Evolutionary conservation across 2,113 vertebrate genomes (phyloP).

Genomic region (Ornithorhynchus anatinus): DNA sequence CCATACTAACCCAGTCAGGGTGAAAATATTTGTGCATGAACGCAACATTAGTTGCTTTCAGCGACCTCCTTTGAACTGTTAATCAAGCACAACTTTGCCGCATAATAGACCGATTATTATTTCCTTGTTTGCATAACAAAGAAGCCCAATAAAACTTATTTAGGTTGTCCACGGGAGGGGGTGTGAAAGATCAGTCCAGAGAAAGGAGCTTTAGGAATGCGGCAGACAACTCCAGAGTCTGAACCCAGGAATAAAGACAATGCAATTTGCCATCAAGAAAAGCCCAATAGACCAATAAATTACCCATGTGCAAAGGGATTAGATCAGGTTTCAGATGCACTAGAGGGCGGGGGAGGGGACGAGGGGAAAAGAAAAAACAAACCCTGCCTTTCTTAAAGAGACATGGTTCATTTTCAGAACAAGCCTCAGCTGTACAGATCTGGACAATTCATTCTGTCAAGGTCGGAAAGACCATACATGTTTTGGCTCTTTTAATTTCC

Average conservation of each 20-base stretch:
- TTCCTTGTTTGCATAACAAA: slow-evolving; percentile 80
- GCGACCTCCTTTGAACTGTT: slow-evolving; percentile 75
- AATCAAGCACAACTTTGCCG: slow-evolving; percentile 74
- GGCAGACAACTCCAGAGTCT: slow-evolving; percentile 60
- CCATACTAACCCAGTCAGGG: slow-evolving; percentile 8
- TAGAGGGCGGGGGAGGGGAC: slow-evolving; percentile 57
- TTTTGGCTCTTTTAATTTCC: too few species aligned
- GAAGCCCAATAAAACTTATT: slow-evolving; percentile 73
- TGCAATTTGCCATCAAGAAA: slow-evolving; percentile 84
- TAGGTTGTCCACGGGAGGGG: slow-evolving; percentile 55
- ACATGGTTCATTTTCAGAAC: slow-evolving; percentile 42
- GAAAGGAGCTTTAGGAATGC: slow-evolving; percentile 71
- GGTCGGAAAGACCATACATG: too few species aligned
- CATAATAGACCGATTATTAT: slow-evolving; percentile 77
- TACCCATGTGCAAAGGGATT: slow-evolving; percentile 82
- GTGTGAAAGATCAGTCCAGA: slow-evolving; percentile 68
- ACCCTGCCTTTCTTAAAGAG: slow-evolving; percentile 73
- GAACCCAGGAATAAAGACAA: slow-evolving; percentile 82
- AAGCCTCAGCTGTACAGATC: too few species aligned
- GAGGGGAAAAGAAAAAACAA: slow-evolving; percentile 44
- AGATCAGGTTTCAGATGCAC: slow-evolving; percentile 80
- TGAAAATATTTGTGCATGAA: slow-evolving; percentile 42
- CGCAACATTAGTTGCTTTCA: slow-evolving; percentile 17
- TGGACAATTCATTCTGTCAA: too few species aligned
- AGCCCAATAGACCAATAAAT: slow-evolving; percentile 88